Base-by-base conservation (phyloP, 2,797 vertebrate genomes). In the Merluccius polli region DNA sequence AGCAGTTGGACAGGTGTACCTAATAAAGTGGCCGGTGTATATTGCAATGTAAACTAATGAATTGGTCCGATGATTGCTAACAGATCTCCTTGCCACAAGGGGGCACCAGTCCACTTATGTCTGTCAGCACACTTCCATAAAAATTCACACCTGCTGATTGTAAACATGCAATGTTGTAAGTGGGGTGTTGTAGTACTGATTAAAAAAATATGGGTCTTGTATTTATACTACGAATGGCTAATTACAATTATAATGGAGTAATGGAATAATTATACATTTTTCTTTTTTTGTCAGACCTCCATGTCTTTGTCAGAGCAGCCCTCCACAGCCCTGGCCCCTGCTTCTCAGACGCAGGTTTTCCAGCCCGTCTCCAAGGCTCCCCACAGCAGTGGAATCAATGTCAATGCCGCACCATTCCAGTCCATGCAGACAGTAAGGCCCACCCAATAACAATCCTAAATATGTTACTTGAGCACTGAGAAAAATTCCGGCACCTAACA, bases 401-500 rank as follows among this genome's bases (percentile, higher is more conserved):
- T 98, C 87, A 99, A 99, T 48, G 98, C 98, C 79, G 97, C 97
- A 91, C 98, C 98, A 95, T 99, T 99, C 97, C 97, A 99, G 24
- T 99, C 97, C 89, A 98, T 99, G 97, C 98, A 99, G 81, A 98
- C 97, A 87, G 98, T 99, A 93, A 92, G 88, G 24, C 72, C 18
- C 9, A 21, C 24, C 65, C 12, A 16, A 68, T 68, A 59, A 24
- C 52, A 11, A 13, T n/a, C 21, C 21, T 59, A 10, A 52, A 18
- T 4, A 21, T 29, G 27, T 27, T 0, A 10, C 52, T 63, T 1
- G n/a, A 63, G n/a, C 6, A n/a, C 5, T 5, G 48, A n/a, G 48
- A 52, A 5, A 6, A 63, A 7, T 63, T 63, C n/a, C n/a, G 11
- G n/a, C 52, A 18, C 68, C 72, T 82, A 75, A 78, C 79, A 48